Evolutionary conservation across 2,113 vertebrate species (phyloP), one percentile per base, ranked within the genome.

Genomic region (Ailuropoda melanoleuca): DNA sequence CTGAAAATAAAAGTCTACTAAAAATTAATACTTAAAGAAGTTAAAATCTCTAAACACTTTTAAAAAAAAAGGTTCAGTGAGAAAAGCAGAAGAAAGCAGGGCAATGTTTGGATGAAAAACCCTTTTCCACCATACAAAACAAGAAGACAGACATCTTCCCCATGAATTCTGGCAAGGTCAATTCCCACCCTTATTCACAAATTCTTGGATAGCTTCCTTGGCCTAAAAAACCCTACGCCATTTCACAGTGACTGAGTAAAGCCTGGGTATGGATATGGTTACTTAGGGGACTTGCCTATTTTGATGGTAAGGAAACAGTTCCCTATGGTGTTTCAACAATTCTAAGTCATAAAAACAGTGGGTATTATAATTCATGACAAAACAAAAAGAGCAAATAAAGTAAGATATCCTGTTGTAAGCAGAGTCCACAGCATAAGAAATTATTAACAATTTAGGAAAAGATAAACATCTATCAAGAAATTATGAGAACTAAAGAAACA

Each of bases 101-200:
- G 50, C 74, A 89, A 94, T 43, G 19, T 83, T 75, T 88, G 29
- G 46, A 77, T 78, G 46, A 97, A 87, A 97, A 95, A 58, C 58
- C 31, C 24, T 70, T 81, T 96, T 88, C 82, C 1, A 91, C 50
- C 48, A 95, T 24, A 96, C 43, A 97, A 93, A 95, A 97, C 19
- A 95, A 95, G 29, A 82, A 8, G 50, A 92, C 4, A 81, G 88
- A 56, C 66, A 93, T 91, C 80, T 90, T 94, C 74, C 75, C 68
- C 43, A 39, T 87, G 92, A 89, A 80, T 95, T 90, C 89, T 97
- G 85, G 43, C 85, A 94, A 96, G 72, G 74, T 68, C 89, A 89
- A 92, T 60, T 50, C 81, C 94, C 81, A 87, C 74, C 46, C 91
- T 91, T 60, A 94, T 77, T 95, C 95, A 97, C 85, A 74, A 97